Conservation (phyloP, 92 coral and sea anemone species). For the Micromussa lordhowensis region DNA sequence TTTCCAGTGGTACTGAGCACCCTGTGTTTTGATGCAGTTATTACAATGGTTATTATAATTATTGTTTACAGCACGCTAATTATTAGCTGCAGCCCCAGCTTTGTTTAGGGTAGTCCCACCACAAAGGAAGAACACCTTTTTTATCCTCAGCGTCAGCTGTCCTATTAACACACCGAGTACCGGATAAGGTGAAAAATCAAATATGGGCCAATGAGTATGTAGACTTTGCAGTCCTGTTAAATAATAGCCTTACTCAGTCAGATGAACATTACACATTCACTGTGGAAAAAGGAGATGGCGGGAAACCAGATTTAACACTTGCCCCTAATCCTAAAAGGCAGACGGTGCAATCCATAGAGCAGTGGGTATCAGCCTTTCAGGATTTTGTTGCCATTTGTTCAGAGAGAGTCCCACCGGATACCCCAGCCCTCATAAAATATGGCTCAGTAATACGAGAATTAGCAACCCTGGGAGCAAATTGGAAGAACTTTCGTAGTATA, state of each 20-base stretch:
- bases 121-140: constrained; percentile 20
- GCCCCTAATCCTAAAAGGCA: constrained; percentile 8
- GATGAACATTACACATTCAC: background rate
- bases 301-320: too few relatives aligned
- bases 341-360: background rate
- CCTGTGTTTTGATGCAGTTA: too few relatives aligned
- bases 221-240: background rate
- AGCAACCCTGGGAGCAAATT: constrained; percentile 24
- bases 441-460: constrained; percentile 18
- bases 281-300: background rate
- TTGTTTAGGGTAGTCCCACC: background rate
- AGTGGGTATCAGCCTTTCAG: constrained; percentile 26
- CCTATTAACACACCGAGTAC: background rate
- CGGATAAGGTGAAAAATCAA: background rate
- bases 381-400: constrained; percentile 25
- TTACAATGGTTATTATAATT: too few relatives aligned
- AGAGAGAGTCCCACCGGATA: constrained; percentile 1
- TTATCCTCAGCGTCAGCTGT: constrained; percentile 6
- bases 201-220: constrained; percentile 33
- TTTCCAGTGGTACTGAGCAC: too few relatives aligned
- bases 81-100: too few relatives aligned
- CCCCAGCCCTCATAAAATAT: constrained; percentile 38
- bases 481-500: background rate
- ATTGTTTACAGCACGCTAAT: too few relatives aligned
- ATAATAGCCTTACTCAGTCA: background rate